Evolutionary conservation across 2,888 invertebrate species (phyloP), one percentile per base, ranked within the genome.

Genomic region (Apotomis capreana): DNA sequence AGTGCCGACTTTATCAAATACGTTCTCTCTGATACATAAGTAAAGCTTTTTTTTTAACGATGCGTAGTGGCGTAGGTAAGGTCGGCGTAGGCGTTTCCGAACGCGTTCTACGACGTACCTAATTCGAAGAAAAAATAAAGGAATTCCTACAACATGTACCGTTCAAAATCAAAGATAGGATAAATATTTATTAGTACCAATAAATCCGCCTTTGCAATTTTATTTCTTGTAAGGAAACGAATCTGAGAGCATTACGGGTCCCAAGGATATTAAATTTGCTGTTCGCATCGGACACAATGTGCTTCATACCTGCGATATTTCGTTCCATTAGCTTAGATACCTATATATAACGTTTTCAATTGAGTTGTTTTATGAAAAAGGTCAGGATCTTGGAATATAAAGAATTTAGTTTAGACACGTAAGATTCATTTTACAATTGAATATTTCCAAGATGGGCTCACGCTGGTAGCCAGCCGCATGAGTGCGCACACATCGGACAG

Each of bases 181-280:
- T 46, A 10, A 58, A 58, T 49, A 58, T 37, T 58, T 67, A 49
- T 36, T 49, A 58, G 13, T 13, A 13, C 49, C 58, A 0, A 44
- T 40, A 55, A 55, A 55, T 44, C 12, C 10, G 0, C 9, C 9
- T 49, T 8, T 9, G 49, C 10, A 49, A 49, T 1, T 49, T 9
- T 36, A 9, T 40, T 3, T 52, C 44, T 49, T 49, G 49, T 13
- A 8, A 67, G 13, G 49, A 58, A 67, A 67, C 58, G 49, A 67
- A 67, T 51, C 49, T 49, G 49, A 58, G 15, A 46, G 58, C 37
- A 37, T 67, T 58, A 58, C 13, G 13, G 36, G 57, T 8, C 49
- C n/a, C 46, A 6, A 6, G 26, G 37, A 54, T 68, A 68, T 68
- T 61, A 60, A 60, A 68, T 68, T 61, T 68, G 44, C 60, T 68